A percentile compares a stretch with the other conserved stretches of the same genome.
Conservation (phyloP, 2,888 invertebrate genomes). For the Dynastes maya region DNA sequence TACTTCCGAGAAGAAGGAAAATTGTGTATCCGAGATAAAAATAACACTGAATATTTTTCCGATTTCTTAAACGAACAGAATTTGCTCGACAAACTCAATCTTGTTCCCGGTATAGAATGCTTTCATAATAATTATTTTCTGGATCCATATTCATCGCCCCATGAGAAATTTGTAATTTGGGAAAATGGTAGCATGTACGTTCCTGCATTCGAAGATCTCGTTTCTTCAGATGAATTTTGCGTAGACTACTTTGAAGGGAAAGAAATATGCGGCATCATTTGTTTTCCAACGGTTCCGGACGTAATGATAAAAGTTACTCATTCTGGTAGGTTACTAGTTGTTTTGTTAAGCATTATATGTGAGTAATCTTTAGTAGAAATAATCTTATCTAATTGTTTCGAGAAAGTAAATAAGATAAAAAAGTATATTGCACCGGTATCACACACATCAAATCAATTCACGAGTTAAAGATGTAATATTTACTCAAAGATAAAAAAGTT, state of each 20-base stretch:
- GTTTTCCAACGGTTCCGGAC: constrained; percentile 27
- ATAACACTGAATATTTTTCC: constrained; percentile 9
- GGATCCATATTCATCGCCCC: neutral
- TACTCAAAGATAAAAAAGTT: too few species aligned
- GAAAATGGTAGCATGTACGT: constrained; percentile 34
- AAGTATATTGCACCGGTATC: too few species aligned
- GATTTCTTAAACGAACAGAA: neutral
- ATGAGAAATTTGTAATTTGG: constrained; percentile 32
- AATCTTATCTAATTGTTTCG: neutral
- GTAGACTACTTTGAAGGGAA: constrained; percentile 37
- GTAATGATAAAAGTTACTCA: neutral
- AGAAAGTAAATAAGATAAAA: too few species aligned
- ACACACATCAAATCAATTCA: too few species aligned
- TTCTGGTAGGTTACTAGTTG: constrained; percentile 20
- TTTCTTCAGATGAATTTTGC: constrained; percentile 31
- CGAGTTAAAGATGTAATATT: too few species aligned
- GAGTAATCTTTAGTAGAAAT: neutral
- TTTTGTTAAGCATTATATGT: neutral
- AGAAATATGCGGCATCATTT: constrained; percentile 29
- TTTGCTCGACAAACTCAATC: neutral
- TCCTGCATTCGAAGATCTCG: neutral
- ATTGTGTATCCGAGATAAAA: constrained; percentile 28
- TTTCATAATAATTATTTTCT: constrained; percentile 12
- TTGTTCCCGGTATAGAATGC: constrained; percentile 29
- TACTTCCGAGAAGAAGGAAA: constrained; percentile 29